Base-by-base conservation (phyloP, 2,113 vertebrate genomes). In the Arothron firmamentum region DNA sequence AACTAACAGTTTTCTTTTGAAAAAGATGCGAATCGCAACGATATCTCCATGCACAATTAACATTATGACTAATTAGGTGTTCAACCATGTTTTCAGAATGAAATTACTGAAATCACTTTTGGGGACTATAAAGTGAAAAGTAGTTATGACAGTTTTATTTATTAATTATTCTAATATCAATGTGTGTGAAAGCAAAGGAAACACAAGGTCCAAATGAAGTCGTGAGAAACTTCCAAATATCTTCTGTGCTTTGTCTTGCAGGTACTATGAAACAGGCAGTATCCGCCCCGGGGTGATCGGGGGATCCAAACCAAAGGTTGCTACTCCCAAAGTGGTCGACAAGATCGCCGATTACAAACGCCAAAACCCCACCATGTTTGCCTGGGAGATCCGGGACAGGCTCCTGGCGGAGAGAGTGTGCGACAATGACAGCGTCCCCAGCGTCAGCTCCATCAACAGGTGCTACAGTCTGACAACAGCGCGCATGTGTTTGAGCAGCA, bases 331-430 rank as follows among this genome's bases (percentile, higher is more conserved):
- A 96, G 97, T 99, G 76, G 97, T 99, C 11, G 96, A 99, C 85
- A 99, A 99, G 90, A 99, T 99, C 2, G 96, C 97, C 3, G 97
- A 99, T 78, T 99, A 99, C 90, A 99, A 99, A 83, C 96, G 97
- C 85, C 97, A 99, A 93, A 99, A 99, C 77, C 97, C 97, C 84
- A 99, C 97, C 90, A 99, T 99, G 97, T 99, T 99, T 93, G 97
- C 97, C 91, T 99, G 97, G 97, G 97, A 99, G 91, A 99, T 99
- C 90, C 92, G 97, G 87, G 97, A 99, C 75, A 88, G 97, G 67
- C 94, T 98, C 63, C 90, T 99, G 42, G 96, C 97, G 0, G 97
- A 99, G 85, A 89, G 96, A 74, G 96, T 99, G 54, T 99, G 97
- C 66, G 97, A 99, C 91, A 98, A 98, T 4, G 97, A 99, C 90